Conservation (phyloP, 2,888 invertebrate species). For the Neuroscelio doddi region DNA sequence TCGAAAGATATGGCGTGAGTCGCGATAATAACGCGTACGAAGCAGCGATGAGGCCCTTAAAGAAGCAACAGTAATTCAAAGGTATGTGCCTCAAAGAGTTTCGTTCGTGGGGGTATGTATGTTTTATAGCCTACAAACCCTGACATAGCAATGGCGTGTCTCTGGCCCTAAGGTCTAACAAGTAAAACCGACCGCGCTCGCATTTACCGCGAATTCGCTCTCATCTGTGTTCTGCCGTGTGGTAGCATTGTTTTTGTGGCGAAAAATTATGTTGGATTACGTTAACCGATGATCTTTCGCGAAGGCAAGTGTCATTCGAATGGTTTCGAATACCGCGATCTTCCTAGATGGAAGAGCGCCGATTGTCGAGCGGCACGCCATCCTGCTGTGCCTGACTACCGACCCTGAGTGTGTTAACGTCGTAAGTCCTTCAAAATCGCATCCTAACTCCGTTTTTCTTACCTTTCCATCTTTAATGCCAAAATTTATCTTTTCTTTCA, state of each 20-base stretch:
- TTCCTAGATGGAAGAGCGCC: slow-evolving; percentile 50
- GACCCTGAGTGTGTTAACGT: slow-evolving; percentile 23
- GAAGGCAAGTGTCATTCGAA: slow-evolving; percentile 2
- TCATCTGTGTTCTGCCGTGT: not conserved
- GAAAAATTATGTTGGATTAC: not conserved
- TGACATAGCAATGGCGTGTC: slow-evolving; percentile 70
- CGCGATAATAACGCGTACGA: slow-evolving; percentile 61
- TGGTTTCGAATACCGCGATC: slow-evolving; percentile 15
- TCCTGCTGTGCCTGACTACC: slow-evolving; percentile 59
- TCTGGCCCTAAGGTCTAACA: slow-evolving; percentile 42
- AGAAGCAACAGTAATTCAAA: slow-evolving; percentile 62
- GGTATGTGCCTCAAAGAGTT: slow-evolving; percentile 52
- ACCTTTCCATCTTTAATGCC: slow-evolving; percentile 10
- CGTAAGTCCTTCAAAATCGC: slow-evolving; percentile 35
- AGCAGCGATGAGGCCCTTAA: slow-evolving; percentile 60
- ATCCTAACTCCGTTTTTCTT: slow-evolving; percentile 11
- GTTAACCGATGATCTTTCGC: not conserved
- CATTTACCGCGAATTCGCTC: slow-evolving; percentile 9
- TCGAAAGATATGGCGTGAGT: slow-evolving; percentile 67
- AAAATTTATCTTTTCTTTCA: no score
- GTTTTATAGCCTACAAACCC: slow-evolving; percentile 70
- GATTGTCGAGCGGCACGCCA: slow-evolving; percentile 65
- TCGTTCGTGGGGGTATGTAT: slow-evolving; percentile 53
- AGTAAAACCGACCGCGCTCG: slow-evolving; percentile 9
- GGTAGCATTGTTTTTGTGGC: slow-evolving; percentile 1